These are phyloP conservation scores for Alectura lathami DNA, from an alignment of 2,113 vertebrate species.

Conservation along the genomic window DNA sequence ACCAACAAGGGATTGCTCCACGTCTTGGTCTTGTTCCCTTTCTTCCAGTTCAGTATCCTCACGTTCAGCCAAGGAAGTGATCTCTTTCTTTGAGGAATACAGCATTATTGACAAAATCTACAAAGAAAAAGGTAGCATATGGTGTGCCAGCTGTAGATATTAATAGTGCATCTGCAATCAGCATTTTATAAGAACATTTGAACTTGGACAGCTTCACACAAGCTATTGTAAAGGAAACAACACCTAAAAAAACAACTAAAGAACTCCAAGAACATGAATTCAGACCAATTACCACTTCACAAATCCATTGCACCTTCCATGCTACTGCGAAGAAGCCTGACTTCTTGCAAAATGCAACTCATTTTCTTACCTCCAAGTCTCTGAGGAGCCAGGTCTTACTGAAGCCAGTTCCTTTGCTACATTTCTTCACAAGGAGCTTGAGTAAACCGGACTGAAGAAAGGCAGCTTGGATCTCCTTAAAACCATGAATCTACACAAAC, in stretches of 20 bases:
- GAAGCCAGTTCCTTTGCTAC: constrained; percentile 97
- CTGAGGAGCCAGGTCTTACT: constrained; percentile 97
- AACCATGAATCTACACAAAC: constrained; percentile 83
- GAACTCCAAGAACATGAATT: background rate
- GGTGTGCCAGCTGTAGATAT: constrained; percentile 6
- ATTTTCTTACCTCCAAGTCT: constrained; percentile 86
- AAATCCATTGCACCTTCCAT: background rate
- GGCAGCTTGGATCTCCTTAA: constrained; percentile 84
- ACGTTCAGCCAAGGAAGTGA: constrained; percentile 83
- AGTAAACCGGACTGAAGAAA: constrained; percentile 89
- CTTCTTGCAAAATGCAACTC: background rate
- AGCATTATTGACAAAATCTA: constrained; percentile 96
- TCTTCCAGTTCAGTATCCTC: constrained; percentile 77
- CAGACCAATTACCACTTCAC: background rate
- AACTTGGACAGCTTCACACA: background rate
- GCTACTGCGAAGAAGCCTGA: background rate
- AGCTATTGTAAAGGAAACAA: background rate
- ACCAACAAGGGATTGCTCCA: constrained; percentile 79
- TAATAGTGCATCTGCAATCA: background rate
- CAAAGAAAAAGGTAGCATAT: background rate
- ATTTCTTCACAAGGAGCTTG: constrained; percentile 93
- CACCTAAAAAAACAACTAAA: background rate
- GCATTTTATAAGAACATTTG: background rate
- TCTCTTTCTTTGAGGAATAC: constrained; percentile 95
- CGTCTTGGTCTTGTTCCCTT: constrained; percentile 82